Conservation (phyloP, 2,797 vertebrate genomes). For the Hydrolagus colliei region DNA sequence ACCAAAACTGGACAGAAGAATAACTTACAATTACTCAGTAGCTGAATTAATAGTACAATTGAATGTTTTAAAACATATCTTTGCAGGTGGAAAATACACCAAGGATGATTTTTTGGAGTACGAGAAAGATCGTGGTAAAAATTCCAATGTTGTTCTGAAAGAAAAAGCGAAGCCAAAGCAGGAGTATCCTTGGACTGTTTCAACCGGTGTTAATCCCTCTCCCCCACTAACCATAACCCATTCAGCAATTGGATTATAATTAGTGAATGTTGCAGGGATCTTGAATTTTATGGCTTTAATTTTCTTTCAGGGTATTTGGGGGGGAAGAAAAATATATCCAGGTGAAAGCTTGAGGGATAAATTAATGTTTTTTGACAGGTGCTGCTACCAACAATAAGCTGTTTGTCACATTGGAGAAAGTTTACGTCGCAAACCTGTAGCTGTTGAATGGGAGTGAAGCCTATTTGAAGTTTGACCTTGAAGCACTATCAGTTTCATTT, state of each 20-base stretch:
- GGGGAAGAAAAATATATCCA: neutral
- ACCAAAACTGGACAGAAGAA: too few species aligned
- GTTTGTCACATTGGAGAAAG: neutral
- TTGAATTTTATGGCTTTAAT: conserved; percentile 31
- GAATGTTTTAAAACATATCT: neutral
- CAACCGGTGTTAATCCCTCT: neutral
- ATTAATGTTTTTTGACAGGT: too few species aligned
- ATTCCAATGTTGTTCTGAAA: conserved; percentile 78
- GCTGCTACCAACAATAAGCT: too few species aligned
- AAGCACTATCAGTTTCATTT: too few species aligned
- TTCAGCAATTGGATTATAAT: neutral
- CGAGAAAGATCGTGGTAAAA: conserved; percentile 72
- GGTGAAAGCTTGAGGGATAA: neutral
- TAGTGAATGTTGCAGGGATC: neutral
- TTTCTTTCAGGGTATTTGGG: conserved; percentile 22
- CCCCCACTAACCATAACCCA: neutral
- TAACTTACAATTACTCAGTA: too few species aligned
- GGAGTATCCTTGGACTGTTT: conserved; percentile 76
- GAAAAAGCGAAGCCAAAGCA: conserved; percentile 80
- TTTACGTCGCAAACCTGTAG: neutral
- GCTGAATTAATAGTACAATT: too few species aligned
- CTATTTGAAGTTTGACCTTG: neutral
- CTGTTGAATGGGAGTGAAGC: neutral
- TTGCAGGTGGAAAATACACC: conserved; percentile 78
- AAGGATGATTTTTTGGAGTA: conserved; percentile 94